Base-by-base conservation (phyloP, 2,888 invertebrate species). In the Andrena chrysosceles region DNA sequence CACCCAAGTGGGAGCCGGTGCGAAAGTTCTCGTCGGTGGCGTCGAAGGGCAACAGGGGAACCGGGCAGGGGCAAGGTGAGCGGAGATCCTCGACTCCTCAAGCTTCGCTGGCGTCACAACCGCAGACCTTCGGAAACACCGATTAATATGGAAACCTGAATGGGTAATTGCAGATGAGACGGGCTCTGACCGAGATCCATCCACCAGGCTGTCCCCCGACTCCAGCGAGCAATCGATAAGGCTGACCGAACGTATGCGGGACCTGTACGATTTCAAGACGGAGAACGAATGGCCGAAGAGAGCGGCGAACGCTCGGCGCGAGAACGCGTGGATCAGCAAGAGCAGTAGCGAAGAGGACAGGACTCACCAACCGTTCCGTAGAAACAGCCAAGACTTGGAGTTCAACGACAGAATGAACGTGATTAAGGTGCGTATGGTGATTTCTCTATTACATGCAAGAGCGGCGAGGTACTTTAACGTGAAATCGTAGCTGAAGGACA, bases 251-350 rank as follows among this genome's bases (percentile, higher is more conserved):
- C 90, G 92, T 20, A 88, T 93, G 69, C 84, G 87, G 16, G 93
- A 93, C 33, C 76, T 93, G 0, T 93, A 93, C 72, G 92, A 93
- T 69, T 90, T 93, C 42, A 91, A 92, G 59, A 92, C 89, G 5
- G 93, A 92, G 60, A 87, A 91, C 31, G 92, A 93, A 52, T 92
- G 91, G 90, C 91, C 91, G 10, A 90, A 87, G 52, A 89, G 87
- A 31, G 72, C 88, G 60, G 76, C 62, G 3, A 73, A 77, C 6
- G 75, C 66, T 5, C 75, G 80, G 23, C 84, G 77, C n/a, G 85
- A 88, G 6, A 77, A 73, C 23, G 35, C 69, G 7, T 91, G 89
- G 92, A 92, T 89, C 66, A 92, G 90, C 74, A 90, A 89, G 59
- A 91, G 91, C 67, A 89, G 86, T 77, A 90, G 90, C 72, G 91